Percentiles rank a stretch among this genome's conserved stretches.
phyloP scores from a whole-genome alignment of 2,113 vertebrate species.

The Charadrius vociferus region DNA sequence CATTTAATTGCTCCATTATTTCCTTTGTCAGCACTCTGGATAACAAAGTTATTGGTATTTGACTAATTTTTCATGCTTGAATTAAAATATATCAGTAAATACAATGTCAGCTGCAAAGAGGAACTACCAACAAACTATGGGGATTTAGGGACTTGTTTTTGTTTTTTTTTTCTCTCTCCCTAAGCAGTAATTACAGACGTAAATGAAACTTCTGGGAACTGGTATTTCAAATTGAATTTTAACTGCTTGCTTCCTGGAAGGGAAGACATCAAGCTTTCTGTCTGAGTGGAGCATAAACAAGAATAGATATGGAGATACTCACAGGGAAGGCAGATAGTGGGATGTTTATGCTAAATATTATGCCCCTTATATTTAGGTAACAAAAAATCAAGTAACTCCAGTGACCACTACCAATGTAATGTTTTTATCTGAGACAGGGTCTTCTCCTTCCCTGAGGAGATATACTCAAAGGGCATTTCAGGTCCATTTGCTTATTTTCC shows the following conservation, averaged over 20 bases:
- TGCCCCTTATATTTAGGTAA: not conserved
- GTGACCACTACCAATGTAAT: not conserved
- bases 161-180: not conserved
- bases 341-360: not conserved
- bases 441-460: not conserved
- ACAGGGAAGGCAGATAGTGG: not conserved
- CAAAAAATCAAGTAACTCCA: not conserved
- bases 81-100: constrained; percentile 44
- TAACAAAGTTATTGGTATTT: constrained; percentile 45
- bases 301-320: not conserved
- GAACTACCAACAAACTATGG: not conserved
- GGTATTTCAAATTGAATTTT: constrained; percentile 30
- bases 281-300: not conserved
- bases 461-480: not conserved
- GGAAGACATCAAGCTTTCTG: not conserved
- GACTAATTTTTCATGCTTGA: constrained; percentile 28
- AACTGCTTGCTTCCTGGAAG: constrained; percentile 17
- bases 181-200: constrained; percentile 35
- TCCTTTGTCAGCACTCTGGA: constrained; percentile 4
- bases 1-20: constrained; percentile 13
- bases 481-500: not conserved
- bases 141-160: not conserved
- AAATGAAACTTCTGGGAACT: constrained; percentile 38
- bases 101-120: not conserved
- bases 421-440: not conserved